These are phyloP conservation scores for Drosophila sp. DNA, from an alignment of 1,140 invertebrate species.

Conservation along the genomic window DNA sequence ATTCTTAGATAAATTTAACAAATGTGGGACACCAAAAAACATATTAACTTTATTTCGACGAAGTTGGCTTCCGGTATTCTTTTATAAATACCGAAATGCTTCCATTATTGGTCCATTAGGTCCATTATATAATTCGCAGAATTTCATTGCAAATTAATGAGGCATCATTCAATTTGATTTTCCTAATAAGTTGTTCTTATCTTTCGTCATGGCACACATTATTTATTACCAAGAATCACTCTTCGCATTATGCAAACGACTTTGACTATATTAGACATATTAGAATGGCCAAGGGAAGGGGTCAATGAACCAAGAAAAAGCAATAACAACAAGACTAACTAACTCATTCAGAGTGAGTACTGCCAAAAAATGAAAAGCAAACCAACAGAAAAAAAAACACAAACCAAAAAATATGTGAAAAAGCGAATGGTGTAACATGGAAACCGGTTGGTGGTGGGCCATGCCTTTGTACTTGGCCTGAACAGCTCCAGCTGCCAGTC, in stretches of 20 bases:
- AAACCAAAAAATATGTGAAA: not conserved
- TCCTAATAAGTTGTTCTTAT: conserved; percentile 42
- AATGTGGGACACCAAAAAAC: no score
- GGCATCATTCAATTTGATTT: conserved; percentile 22
- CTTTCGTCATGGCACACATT: conserved; percentile 19
- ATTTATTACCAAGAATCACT: conserved; percentile 67
- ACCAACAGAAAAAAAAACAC: not conserved
- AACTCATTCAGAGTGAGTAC: conserved; percentile 68
- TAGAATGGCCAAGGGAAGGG: conserved; percentile 27
- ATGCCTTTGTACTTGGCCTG: conserved; percentile 45
- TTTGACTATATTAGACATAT: conserved; percentile 58
- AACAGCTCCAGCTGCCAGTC: conserved; percentile 23
- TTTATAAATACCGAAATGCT: not conserved
- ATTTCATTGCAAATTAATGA: conserved; percentile 42
- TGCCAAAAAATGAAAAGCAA: conserved; percentile 43
- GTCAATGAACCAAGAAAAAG: conserved; percentile 61
- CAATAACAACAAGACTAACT: conserved; percentile 41
- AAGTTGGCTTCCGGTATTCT: not conserved
- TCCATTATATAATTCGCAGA: not conserved
- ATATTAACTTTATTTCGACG: no score
- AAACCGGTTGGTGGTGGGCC: conserved; percentile 67
- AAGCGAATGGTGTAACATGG: conserved; percentile 55
- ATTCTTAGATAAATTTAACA: no score
- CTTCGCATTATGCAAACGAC: conserved; percentile 64
- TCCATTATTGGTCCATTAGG: conserved; percentile 13